Conservation (phyloP, 2,113 vertebrate species). For the Xenus cinereus region DNA sequence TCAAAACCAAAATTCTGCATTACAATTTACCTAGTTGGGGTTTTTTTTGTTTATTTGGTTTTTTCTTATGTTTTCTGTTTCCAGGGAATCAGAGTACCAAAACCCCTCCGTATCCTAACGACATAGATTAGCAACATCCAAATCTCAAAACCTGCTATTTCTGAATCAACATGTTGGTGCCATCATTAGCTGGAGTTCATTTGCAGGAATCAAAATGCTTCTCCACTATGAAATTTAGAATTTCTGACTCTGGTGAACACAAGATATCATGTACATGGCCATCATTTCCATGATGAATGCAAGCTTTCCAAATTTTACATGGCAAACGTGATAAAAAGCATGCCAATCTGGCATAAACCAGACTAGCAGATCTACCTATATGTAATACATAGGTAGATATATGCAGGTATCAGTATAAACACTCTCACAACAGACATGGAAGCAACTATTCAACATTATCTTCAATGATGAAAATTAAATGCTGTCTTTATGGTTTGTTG, state of each 20-base stretch:
- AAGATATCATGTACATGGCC: not conserved
- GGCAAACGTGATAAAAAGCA: not conserved
- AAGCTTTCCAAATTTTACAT: not conserved
- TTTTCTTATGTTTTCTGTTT: not conserved
- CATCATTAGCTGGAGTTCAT: not conserved
- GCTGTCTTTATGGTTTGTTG: not conserved
- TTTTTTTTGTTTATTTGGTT: not conserved
- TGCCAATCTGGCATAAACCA: not conserved
- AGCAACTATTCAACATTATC: not conserved
- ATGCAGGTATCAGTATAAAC: not conserved
- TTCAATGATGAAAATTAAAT: not conserved
- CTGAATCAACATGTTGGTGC: not conserved
- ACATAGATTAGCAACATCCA: not conserved
- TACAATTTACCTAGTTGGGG: not conserved
- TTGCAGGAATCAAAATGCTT: not conserved
- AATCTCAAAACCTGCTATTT: not conserved
- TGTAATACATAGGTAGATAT: not conserved
- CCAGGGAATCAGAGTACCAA: not conserved
- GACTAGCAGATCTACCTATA: not conserved
- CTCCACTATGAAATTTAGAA: not conserved
- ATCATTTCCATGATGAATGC: not conserved
- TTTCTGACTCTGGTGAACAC: not conserved
- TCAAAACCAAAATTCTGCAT: not conserved
- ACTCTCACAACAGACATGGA: not conserved
- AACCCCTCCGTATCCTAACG: not conserved